Base-by-base conservation (phyloP, 92 coral and sea anemone species). In the Porites rus region DNA sequence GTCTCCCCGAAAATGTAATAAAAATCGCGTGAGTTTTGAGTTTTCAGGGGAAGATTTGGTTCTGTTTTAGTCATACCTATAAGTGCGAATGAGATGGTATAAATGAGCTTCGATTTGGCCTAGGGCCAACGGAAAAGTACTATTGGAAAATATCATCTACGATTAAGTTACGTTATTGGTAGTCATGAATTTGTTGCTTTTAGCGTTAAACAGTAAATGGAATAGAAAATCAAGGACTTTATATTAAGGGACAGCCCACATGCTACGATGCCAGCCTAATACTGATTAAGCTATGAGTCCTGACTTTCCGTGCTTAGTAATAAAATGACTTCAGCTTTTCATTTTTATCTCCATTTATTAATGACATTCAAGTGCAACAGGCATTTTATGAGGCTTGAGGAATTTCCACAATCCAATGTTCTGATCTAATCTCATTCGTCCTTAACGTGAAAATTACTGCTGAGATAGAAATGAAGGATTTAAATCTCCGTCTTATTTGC, bases 101-200 rank as follows among this genome's bases (percentile, higher is more conserved):
- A 63, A 78, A 76, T 78, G 56, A 21, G 24, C 38, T 78, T 69
- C 18, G 72, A 78, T 6, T 43, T 51, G 25, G 72, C 65, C 12
- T 65, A 16, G 25, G 31, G 46, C 83, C 46, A 65, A 9, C 65
- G 43, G 24, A 7, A 67, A 78, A 78, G 6, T 43, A 6, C 72
- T 63, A 20, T 13, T 9, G 60, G 10, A 43, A 58, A 78, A 46
- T 19, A 17, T 43, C 10, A 63, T 24, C n/a, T 24, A 20, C 6
- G 53, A 56, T 10, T 56, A 56, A 56, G 14, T 43, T 50, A 10
- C 18, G 58, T 19, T 65, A 54, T 64, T 64, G 21, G 50, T 62
- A 61, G 71, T 38, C 46, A 38, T 38, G 46, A 38, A 38, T 38
- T 3, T 38, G 46, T 38, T 38, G 46, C 46, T 38, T 38, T 38